Percentiles rank a stretch among this genome's conserved stretches.
These are phyloP conservation scores for Ranitomeya imitator DNA, from an alignment of 2,113 vertebrate genomes.

Conservation along the genomic window DNA sequence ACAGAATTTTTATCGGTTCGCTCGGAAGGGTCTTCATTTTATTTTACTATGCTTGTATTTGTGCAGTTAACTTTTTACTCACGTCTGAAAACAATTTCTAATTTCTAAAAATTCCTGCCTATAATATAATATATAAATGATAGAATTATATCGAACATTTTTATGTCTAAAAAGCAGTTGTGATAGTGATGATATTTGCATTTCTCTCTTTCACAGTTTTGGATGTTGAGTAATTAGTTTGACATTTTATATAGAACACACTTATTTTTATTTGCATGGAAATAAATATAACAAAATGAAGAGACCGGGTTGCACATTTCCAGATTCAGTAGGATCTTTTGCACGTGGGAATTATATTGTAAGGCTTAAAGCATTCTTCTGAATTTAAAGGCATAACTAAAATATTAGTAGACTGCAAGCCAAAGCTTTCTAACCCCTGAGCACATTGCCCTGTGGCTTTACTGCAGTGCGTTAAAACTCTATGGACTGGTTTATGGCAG, in stretches of 20 bases:
- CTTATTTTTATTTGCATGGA: background rate
- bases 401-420: background rate
- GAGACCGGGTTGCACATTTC: background rate
- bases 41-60: slow-evolving; percentile 19
- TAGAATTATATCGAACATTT: too few species aligned
- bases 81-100: background rate
- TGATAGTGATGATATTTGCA: background rate
- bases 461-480: background rate
- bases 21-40: background rate
- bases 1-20: slow-evolving; percentile 21
- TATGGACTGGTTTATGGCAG: slow-evolving; percentile 1
- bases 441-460: background rate
- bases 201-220: background rate
- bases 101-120: background rate
- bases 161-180: background rate
- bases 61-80: background rate
- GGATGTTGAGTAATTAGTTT: background rate
- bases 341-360: background rate
- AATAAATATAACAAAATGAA: background rate
- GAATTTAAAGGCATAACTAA: background rate
- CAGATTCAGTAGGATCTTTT: background rate
- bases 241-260: slow-evolving; percentile 8
- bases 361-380: background rate
- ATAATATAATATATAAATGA: background rate
- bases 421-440: background rate